Conservation (phyloP, 2,797 vertebrate species). For the Hafferia zeledoni region DNA sequence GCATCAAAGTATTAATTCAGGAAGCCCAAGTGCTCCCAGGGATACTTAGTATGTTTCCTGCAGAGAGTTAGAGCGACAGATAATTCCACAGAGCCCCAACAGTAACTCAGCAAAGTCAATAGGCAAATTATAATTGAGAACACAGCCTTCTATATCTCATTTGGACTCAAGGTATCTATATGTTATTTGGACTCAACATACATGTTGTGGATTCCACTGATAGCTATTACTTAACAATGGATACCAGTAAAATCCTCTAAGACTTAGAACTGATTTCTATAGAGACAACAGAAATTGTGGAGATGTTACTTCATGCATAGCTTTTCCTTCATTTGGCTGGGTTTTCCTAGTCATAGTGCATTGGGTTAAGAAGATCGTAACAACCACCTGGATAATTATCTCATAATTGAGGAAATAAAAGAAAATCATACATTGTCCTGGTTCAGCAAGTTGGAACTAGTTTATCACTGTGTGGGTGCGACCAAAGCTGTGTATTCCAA, state of each 20-base stretch:
- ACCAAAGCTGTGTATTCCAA: too few species aligned
- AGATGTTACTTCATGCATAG: background rate
- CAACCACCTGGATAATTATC: background rate
- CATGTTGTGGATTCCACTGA: background rate
- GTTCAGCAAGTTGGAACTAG: too few species aligned
- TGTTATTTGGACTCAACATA: background rate
- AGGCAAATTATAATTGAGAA: slow-evolving; percentile 8
- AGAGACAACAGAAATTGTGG: background rate
- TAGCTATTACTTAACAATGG: background rate
- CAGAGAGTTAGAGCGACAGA: slow-evolving; percentile 18
- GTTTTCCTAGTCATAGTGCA: background rate
- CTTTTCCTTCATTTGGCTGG: background rate
- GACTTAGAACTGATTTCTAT: background rate
- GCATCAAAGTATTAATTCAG: slow-evolving; percentile 24
- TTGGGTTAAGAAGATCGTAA: background rate
- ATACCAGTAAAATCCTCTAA: background rate
- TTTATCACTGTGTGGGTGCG: too few species aligned
- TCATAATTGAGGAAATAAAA: background rate
- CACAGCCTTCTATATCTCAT: background rate
- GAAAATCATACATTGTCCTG: background rate
- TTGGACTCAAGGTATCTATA: background rate
- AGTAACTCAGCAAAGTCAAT: slow-evolving; percentile 31
- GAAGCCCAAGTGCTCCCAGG: slow-evolving; percentile 18
- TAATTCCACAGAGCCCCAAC: slow-evolving; percentile 1
- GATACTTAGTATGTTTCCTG: background rate